Conservation (phyloP, 2,888 invertebrate species). For the Latrodectus hesperus region DNA sequence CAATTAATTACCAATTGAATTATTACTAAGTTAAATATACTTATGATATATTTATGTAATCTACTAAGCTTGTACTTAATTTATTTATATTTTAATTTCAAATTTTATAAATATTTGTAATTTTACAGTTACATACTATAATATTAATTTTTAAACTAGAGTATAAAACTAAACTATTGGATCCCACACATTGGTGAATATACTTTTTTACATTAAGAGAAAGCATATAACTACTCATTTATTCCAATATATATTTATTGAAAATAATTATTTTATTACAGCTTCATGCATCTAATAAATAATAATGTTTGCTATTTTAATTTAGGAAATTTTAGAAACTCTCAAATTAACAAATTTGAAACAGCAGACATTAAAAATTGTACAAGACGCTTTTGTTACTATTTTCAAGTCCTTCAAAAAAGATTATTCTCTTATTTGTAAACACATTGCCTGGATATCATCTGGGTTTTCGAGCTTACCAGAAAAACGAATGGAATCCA, state of each 20-base stretch:
- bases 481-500: conserved; percentile 14
- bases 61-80: neutral
- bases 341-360: conserved; percentile 25
- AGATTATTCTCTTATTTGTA: conserved; percentile 14
- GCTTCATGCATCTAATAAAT: too few relatives aligned
- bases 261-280: neutral
- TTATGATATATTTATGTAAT: too few relatives aligned
- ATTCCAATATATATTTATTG: neutral
- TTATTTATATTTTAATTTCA: too few relatives aligned
- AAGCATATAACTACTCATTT: neutral
- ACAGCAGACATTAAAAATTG: conserved; percentile 19
- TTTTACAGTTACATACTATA: too few relatives aligned
- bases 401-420: conserved; percentile 43
- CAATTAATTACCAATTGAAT: too few relatives aligned
- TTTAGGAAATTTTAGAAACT: conserved; percentile 42
- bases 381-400: conserved; percentile 50
- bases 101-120: too few relatives aligned
- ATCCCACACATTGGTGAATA: too few relatives aligned
- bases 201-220: too few relatives aligned
- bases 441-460: conserved; percentile 40
- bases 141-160: too few relatives aligned
- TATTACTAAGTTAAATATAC: too few relatives aligned
- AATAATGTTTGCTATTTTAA: neutral
- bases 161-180: too few relatives aligned
- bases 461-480: conserved; percentile 14